Conservation (phyloP, 1,140 invertebrate species). For the Trichogramma pretiosum region DNA sequence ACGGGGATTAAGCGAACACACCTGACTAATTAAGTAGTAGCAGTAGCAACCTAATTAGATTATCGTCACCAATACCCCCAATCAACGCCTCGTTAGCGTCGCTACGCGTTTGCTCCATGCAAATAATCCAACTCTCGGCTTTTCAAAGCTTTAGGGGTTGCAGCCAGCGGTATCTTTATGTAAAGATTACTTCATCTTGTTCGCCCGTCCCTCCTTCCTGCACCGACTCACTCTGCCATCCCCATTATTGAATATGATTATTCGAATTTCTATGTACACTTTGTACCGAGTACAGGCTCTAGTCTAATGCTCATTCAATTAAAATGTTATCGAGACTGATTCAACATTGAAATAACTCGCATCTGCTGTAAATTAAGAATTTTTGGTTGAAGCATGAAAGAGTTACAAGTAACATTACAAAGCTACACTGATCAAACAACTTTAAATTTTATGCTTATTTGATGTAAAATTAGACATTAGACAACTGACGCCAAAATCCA, state of each 20-base stretch:
- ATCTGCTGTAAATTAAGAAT: too few relatives aligned
- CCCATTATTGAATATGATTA: conserved; percentile 11
- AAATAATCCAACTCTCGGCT: conserved; percentile 28
- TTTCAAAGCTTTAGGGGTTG: too few relatives aligned
- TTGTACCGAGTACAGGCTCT: neutral
- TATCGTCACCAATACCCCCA: conserved; percentile 40
- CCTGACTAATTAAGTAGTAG: conserved; percentile 39
- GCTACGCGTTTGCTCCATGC: conserved; percentile 32
- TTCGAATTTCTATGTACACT: neutral
- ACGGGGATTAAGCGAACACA: conserved; percentile 38
- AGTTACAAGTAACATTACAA: too few relatives aligned
- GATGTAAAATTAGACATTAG: too few relatives aligned
- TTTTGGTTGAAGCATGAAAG: too few relatives aligned
- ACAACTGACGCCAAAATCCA: too few relatives aligned
- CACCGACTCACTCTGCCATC: neutral
- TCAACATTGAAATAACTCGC: too few relatives aligned
- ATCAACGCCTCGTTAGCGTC: conserved; percentile 38
- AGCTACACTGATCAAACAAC: too few relatives aligned
- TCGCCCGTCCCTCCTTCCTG: too few relatives aligned
- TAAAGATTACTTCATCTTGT: too few relatives aligned
- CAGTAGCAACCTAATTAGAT: conserved; percentile 41
- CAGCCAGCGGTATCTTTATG: too few relatives aligned
- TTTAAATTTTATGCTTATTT: too few relatives aligned
- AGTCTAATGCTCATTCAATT: conserved; percentile 7
- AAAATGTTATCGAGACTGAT: neutral